A percentile compares a stretch with the other conserved stretches of the same genome.
phyloP scores from a whole-genome alignment of 2,888 invertebrate genomes.

The Eudasyphora cyanicolor region DNA sequence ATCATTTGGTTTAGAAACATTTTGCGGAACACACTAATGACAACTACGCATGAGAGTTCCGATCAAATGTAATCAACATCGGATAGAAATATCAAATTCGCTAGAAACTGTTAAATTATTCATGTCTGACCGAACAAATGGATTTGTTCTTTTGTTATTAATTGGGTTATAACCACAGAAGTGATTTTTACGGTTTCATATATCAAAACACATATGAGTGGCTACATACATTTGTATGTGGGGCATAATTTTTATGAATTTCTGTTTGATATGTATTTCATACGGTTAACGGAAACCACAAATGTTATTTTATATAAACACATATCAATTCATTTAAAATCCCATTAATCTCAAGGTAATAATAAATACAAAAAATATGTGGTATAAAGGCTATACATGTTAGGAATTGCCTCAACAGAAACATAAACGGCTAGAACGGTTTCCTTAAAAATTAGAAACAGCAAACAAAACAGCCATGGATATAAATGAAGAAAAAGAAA shows the following conservation, averaged over 20 bases:
- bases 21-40: background rate
- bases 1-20: background rate
- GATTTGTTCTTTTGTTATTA: background rate
- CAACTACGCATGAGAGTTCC: background rate
- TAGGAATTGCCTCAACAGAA: background rate
- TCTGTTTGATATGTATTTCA: too few relatives aligned
- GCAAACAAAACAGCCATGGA: background rate
- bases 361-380: too few relatives aligned
- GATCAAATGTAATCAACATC: background rate
- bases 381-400: background rate
- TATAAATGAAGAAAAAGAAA: background rate
- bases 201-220: too few relatives aligned
- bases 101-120: background rate
- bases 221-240: too few relatives aligned
- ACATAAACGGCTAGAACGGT: background rate
- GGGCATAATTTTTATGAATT: background rate
- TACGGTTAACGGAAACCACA: background rate
- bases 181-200: background rate
- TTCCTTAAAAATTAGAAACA: background rate
- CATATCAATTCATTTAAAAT: constrained; percentile 42
- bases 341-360: constrained; percentile 53
- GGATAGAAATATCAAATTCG: background rate
- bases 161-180: background rate
- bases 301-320: background rate
- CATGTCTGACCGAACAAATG: background rate